Conservation (phyloP, 2,113 vertebrate genomes). For the Petromus typicus region DNA sequence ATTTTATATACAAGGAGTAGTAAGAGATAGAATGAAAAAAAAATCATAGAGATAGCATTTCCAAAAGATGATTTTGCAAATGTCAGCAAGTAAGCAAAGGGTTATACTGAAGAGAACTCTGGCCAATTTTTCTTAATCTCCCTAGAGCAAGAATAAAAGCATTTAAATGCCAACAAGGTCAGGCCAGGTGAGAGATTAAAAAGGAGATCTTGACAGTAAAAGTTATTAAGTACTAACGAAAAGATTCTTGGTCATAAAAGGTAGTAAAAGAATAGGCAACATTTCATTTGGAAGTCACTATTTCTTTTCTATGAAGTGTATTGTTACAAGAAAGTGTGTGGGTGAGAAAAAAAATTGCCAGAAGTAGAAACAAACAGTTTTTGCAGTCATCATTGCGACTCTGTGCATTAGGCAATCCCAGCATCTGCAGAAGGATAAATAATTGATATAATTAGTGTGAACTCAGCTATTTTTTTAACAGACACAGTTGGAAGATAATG, state of each 20-base stretch:
- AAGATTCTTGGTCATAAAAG: not conserved
- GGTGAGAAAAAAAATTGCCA: not conserved
- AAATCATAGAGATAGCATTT: not conserved
- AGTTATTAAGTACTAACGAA: not conserved
- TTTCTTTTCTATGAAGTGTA: not conserved
- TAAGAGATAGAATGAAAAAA: rapidly evolving
- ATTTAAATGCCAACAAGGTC: not conserved
- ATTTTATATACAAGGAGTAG: rapidly evolving
- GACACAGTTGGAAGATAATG: not conserved
- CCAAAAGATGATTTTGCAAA: not conserved
- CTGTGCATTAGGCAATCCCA: not conserved
- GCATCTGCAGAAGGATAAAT: not conserved
- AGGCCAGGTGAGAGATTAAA: not conserved
- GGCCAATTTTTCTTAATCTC: not conserved
- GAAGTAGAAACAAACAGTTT: not conserved
- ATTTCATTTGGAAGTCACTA: not conserved
- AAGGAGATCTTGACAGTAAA: not conserved
- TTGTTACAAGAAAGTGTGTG: not conserved
- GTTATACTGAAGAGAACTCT: not conserved
- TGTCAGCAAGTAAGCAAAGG: not conserved
- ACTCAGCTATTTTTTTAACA: not conserved
- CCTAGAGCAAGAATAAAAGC: not conserved
- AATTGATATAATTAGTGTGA: not conserved
- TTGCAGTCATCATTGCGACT: not conserved
- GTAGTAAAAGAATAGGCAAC: not conserved